phyloP scores from a whole-genome alignment of 2,113 vertebrate species.

The Myotis yumanensis region DNA sequence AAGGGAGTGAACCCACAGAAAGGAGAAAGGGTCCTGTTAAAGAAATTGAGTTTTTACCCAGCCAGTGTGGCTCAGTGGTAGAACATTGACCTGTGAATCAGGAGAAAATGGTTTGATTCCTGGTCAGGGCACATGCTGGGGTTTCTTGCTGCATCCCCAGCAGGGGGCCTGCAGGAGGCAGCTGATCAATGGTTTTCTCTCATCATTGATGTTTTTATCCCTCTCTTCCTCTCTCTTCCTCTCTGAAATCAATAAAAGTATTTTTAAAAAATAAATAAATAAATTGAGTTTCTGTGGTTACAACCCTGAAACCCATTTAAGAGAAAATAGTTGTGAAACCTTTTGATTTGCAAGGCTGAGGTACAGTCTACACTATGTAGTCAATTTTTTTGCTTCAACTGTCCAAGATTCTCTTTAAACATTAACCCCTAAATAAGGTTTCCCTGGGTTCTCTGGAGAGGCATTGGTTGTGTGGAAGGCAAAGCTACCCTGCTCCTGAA shows the following conservation, averaged over 20 bases:
- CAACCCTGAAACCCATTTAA: not conserved
- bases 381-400: not conserved
- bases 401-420: not conserved
- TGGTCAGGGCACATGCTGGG: too few relatives aligned
- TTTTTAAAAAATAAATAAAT: not conserved
- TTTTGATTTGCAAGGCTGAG: not conserved
- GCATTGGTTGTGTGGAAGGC: not conserved
- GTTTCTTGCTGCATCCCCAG: too few relatives aligned
- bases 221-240: too few relatives aligned
- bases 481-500: not conserved
- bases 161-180: too few relatives aligned
- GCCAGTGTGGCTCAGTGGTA: too few relatives aligned
- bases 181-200: too few relatives aligned
- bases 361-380: not conserved
- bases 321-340: not conserved
- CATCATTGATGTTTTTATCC: too few relatives aligned
- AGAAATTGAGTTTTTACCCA: not conserved
- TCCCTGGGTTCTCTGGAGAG: not conserved
- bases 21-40: not conserved
- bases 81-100: too few relatives aligned
- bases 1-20: not conserved
- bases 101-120: too few relatives aligned
- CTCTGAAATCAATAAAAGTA: too few relatives aligned
- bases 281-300: not conserved
- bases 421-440: not conserved